Evolutionary conservation across 2,113 vertebrate genomes (phyloP).

Genomic region (Parotia lawesii): DNA sequence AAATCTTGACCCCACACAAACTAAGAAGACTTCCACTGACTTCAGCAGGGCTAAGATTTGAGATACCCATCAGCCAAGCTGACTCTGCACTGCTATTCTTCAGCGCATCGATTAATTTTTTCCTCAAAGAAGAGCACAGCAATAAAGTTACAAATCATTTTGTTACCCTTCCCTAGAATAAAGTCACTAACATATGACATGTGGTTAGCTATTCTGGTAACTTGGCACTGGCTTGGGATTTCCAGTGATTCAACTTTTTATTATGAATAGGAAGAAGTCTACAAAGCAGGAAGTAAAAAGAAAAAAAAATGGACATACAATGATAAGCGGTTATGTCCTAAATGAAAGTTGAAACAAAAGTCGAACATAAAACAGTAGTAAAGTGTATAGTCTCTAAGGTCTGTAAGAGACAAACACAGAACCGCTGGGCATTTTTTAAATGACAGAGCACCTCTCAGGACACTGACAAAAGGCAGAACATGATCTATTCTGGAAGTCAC

Average conservation of each 20-base stretch:
- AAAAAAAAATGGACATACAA: neutral
- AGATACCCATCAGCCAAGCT: neutral
- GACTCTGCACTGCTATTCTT: neutral
- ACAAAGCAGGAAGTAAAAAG: constrained; percentile 48
- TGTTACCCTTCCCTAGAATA: constrained; percentile 14
- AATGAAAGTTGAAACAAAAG: neutral
- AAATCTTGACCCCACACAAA: neutral
- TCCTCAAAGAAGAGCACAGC: neutral
- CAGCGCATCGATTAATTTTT: neutral
- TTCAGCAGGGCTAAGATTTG: neutral
- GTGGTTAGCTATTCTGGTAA: constrained; percentile 46
- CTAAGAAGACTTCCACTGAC: neutral
- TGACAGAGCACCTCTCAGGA: neutral
- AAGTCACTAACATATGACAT: constrained; percentile 49
- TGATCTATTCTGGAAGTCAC: constrained; percentile 2
- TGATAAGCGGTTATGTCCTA: neutral
- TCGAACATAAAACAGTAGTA: neutral
- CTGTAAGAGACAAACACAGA: neutral
- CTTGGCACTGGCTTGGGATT: constrained; percentile 39
- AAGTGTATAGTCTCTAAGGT: neutral
- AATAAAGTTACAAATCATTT: neutral
- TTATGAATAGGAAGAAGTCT: constrained; percentile 41
- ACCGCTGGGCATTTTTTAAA: neutral
- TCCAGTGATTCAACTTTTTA: constrained; percentile 58
- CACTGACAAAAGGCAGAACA: neutral